Evolutionary conservation across 2,888 invertebrate species (phyloP), one percentile per base, ranked within the genome.

Genomic region (Thymelicus lineola): DNA sequence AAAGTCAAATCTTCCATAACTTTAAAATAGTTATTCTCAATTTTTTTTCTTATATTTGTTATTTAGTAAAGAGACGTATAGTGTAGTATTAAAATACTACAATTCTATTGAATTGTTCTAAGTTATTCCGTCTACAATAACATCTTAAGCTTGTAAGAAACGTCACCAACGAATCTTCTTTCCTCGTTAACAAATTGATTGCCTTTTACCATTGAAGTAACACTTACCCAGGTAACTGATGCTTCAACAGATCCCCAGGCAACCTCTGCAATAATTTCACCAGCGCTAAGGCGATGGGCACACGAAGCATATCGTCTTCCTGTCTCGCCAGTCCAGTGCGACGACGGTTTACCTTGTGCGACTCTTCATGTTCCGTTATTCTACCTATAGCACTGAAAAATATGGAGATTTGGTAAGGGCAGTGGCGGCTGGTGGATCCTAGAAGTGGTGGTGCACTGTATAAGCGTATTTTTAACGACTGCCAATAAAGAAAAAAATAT

Each of bases 221-320:
- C 6, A 50, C 93, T 94, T 90, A 97, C 97, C 98, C 97, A 66
- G 98, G 96, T 64, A 99, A 88, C 86, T 97, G 97, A 67, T 95
- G 91, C 53, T 97, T 95, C 66, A 99, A 85, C 71, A 97, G 92
- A 72, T 95, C 95, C 65, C 95, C 94, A 0, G 99, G 99, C 60
- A 99, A 90, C 77, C 97, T 96, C 82, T 98, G 98, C 75, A 99
- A 89, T 20, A 99, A 87, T 85, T 99, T 99, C 0, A 99, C 97
- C 67, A 98, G 95, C 0, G 99, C 98, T 67, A 99, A 89, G 0
- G 98, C 98, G 71, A 99, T 96, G 0, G 99, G 99, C 7, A 99
- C 97, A 61, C 98, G 94, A 74, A 97, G 92, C 77, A 98, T 96
- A 81, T 99, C 98, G 74, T 98, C 97, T 80, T 97, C 97, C 83